Base-by-base conservation (phyloP, 2,797 vertebrate species). In the Pterois miles region DNA sequence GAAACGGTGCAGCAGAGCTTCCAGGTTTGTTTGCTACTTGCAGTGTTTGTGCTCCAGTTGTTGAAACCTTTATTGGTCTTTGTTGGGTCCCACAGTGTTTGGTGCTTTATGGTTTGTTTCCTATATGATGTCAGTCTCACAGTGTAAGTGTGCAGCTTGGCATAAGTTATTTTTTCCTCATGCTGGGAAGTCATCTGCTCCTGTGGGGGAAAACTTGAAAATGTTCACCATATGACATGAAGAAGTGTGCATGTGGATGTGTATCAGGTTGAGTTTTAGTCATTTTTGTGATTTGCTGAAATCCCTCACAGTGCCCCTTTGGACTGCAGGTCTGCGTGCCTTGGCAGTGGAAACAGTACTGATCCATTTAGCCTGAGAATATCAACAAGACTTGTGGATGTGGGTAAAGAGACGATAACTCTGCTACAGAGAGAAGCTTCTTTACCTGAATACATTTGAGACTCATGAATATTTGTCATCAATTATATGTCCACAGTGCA, bases 31-130 rank as follows among this genome's bases (percentile, higher is more conserved):
- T 91, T 91, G 83, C 86, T 74, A 50, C 82, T 87, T 50, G 67
- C 81, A 36, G 48, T 85, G 76, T 90, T 92, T 92, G 81, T 81
- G 85, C 75, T 86, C 76, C 62, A 69, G 72, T 82, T 27, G 71
- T 82, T 85, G 87, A 90, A 88, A 83, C 84, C 85, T 90, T 92
- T 90, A 89, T 91, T 87, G 89, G 85, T 78, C 88, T 91, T 92
- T 90, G 86, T 92, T 89, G 87, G 89, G 70, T 48, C 83, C 71
- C 81, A 53, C 77, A 88, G 80, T 76, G 86, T 92, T 90, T 88
- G 72, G 75, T 88, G 86, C 86, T 92, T 90, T 88, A 87, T 82
- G 86, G 80, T 87, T 90, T 88, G 77, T 88, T 91, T 91, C 84
- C 81, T 83, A 77, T 71, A 38, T 86, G 77, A 90, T 88, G 85